Conservation (phyloP, 2,797 vertebrate genomes). For the Danio jaintianensis region DNA sequence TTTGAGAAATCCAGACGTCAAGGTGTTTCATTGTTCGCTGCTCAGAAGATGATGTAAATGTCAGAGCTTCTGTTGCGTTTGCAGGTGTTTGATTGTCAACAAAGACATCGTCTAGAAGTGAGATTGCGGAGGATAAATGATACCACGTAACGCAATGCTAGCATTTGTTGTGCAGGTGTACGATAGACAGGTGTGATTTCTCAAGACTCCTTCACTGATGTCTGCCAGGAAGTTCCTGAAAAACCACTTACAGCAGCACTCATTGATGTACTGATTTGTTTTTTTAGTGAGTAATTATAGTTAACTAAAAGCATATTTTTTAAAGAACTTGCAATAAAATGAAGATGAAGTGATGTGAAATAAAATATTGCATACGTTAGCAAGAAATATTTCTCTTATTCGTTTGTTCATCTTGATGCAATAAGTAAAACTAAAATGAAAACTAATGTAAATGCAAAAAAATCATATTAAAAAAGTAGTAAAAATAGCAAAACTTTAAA, state of each 20-base stretch:
- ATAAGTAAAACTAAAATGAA: too few species aligned
- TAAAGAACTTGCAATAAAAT: too few species aligned
- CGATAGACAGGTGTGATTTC: neutral
- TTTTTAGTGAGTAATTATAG: too few species aligned
- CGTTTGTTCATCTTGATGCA: too few species aligned
- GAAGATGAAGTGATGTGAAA: too few species aligned
- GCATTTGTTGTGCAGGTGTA: conserved; percentile 3
- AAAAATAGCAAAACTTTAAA: too few species aligned
- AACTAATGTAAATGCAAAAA: too few species aligned
- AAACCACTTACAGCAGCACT: neutral
- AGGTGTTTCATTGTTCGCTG: neutral
- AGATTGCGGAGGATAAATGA: neutral
- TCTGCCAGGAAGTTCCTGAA: neutral
- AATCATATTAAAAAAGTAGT: too few species aligned
- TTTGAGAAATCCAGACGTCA: neutral
- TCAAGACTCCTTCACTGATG: neutral
- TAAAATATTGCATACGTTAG: too few species aligned
- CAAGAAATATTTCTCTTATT: too few species aligned
- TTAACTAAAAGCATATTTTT: too few species aligned
- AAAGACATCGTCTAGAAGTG: neutral
- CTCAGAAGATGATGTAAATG: neutral
- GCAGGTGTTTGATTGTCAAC: conserved; percentile 28
- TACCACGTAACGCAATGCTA: neutral
- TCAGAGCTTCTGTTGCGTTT: neutral
- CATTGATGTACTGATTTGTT: too few species aligned